Conservation (phyloP, 2,797 vertebrate genomes). For the Heteromormyrus szaboi region DNA sequence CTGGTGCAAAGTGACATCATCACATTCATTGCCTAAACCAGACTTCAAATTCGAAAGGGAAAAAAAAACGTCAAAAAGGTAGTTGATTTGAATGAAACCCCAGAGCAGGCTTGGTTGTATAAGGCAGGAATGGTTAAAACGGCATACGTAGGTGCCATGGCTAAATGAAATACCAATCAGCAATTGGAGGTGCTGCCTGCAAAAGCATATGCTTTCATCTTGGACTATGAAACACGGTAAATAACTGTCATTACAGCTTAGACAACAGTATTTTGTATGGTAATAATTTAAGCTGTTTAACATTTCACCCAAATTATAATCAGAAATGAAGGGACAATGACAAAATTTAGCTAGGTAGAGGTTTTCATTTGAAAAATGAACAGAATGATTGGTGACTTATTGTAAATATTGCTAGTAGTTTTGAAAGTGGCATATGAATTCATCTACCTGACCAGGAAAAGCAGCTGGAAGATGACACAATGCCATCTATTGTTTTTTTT, state of each 20-base stretch:
- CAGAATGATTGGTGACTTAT: neutral
- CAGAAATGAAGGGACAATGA: neutral
- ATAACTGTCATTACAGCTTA: neutral
- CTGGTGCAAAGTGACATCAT: conserved; percentile 5
- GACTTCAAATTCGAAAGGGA: neutral
- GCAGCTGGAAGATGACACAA: neutral
- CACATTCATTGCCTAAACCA: neutral
- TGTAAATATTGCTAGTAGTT: neutral
- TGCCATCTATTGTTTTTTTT: neutral
- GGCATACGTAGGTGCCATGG: neutral
- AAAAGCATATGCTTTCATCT: neutral
- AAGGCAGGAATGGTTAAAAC: neutral
- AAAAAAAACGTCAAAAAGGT: neutral
- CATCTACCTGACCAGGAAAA: neutral
- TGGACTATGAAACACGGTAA: neutral
- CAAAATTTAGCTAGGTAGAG: neutral
- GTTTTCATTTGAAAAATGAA: neutral
- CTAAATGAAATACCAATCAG: neutral
- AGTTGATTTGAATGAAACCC: neutral
- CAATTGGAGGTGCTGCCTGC: neutral
- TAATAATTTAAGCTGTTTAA: neutral
- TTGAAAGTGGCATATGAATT: neutral
- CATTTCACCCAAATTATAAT: neutral
- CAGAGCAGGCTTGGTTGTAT: neutral
- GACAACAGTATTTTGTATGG: neutral